These are phyloP conservation scores for Carassius auratus DNA, from an alignment of 2,113 vertebrate species.

Conservation along the genomic window DNA sequence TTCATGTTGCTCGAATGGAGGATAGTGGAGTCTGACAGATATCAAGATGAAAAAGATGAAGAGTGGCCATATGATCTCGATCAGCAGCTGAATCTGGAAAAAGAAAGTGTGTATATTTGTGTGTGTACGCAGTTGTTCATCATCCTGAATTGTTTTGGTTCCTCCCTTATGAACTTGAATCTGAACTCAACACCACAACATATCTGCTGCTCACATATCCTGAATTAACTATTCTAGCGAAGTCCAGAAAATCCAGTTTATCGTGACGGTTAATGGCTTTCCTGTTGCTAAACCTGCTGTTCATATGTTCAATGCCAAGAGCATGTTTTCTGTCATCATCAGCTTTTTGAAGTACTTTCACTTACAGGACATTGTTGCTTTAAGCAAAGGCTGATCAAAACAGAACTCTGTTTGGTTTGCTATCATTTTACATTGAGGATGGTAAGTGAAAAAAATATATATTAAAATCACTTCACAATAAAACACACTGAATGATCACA, in stretches of 20 bases:
- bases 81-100: constrained; percentile 88
- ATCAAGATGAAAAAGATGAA: constrained; percentile 98
- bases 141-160: background rate
- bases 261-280: background rate
- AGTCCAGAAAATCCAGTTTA: constrained; percentile 26
- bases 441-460: background rate
- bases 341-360: background rate
- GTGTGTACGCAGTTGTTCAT: background rate
- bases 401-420: background rate
- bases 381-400: too few relatives aligned
- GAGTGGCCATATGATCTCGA: constrained; percentile 95
- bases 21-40: constrained; percentile 91
- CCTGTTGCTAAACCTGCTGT: background rate
- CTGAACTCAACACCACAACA: background rate
- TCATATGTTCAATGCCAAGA: background rate
- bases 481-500: background rate
- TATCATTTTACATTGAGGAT: background rate
- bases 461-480: background rate
- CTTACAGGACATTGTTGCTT: too few relatives aligned
- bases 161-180: background rate
- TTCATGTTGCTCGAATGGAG: constrained; percentile 95
- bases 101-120: background rate
- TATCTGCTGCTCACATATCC: background rate
- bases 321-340: background rate
- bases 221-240: background rate